These are phyloP conservation scores for Dicyrtomina minuta DNA, from an alignment of 2,888 invertebrate species.

Conservation along the genomic window DNA sequence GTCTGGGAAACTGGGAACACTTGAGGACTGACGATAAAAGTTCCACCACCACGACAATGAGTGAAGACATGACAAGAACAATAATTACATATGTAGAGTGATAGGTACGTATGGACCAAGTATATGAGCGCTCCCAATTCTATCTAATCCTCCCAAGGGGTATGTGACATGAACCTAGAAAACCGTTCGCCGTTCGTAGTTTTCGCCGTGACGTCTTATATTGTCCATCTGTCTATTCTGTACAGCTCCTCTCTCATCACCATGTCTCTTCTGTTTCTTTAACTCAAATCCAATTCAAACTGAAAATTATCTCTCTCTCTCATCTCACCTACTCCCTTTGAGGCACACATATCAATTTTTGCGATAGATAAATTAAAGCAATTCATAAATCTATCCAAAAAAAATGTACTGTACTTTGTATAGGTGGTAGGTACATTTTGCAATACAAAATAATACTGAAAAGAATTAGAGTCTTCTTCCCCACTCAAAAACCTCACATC, in stretches of 20 bases:
- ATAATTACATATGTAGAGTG: constrained; percentile 4
- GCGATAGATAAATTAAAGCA: background rate
- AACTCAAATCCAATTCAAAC: background rate
- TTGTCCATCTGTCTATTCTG: too few relatives aligned
- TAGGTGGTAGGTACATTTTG: too few relatives aligned
- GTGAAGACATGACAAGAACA: background rate
- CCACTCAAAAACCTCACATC: too few relatives aligned
- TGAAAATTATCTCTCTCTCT: constrained; percentile 7
- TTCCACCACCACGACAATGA: background rate
- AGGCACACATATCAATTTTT: constrained; percentile 1
- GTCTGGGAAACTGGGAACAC: too few relatives aligned
- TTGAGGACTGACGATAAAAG: too few relatives aligned
- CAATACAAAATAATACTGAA: too few relatives aligned
- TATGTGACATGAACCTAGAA: background rate
- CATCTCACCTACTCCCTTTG: constrained; percentile 1
- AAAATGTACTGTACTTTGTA: background rate
- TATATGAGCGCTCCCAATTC: constrained; percentile 15
- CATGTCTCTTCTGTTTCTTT: too few relatives aligned
- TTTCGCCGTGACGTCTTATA: too few relatives aligned
- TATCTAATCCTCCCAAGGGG: background rate
- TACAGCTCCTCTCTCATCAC: too few relatives aligned
- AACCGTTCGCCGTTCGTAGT: too few relatives aligned
- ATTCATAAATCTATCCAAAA: constrained; percentile 15
- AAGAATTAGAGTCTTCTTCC: too few relatives aligned
- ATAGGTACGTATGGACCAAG: too few relatives aligned